Conservation (phyloP, 2,888 invertebrate species). For the Nomada hirtipes region DNA sequence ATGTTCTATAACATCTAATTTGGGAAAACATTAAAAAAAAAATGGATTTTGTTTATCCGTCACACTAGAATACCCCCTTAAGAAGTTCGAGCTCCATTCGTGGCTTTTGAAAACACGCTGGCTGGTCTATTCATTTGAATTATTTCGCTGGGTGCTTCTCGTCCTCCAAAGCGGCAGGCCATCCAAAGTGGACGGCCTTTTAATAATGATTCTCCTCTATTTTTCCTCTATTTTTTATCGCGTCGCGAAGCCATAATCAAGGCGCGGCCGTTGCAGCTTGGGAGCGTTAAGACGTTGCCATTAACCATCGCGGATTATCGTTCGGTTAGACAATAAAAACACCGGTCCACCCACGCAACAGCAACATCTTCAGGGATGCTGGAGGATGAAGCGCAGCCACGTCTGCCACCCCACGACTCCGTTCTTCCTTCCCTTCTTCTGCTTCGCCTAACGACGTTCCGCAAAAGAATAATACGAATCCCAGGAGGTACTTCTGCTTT, state of each 20-base stretch:
- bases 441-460: conserved; percentile 63
- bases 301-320: conserved; percentile 67
- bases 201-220: background rate
- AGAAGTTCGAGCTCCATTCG: conserved; percentile 5
- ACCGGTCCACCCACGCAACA: conserved; percentile 34
- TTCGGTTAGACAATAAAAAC: conserved; percentile 40
- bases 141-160: conserved; percentile 3
- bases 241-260: conserved; percentile 1
- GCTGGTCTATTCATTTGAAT: conserved; percentile 27
- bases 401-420: conserved; percentile 19
- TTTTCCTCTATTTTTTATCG: conserved; percentile 7
- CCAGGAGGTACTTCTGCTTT: conserved; percentile 64
- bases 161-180: background rate
- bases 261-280: background rate
- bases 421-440: conserved; percentile 35
- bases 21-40: no score
- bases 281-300: conserved; percentile 55
- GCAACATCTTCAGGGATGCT: conserved; percentile 4
- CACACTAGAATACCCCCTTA: no score
- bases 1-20: no score
- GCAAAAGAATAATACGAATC: conserved; percentile 71
- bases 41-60: no score
- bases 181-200: background rate
- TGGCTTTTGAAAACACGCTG: conserved; percentile 1
- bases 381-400: conserved; percentile 11